Percentiles rank a stretch among this genome's conserved stretches.
phyloP scores from a whole-genome alignment of 2,797 vertebrate species.

The Gymnoscopelus microlampas region DNA sequence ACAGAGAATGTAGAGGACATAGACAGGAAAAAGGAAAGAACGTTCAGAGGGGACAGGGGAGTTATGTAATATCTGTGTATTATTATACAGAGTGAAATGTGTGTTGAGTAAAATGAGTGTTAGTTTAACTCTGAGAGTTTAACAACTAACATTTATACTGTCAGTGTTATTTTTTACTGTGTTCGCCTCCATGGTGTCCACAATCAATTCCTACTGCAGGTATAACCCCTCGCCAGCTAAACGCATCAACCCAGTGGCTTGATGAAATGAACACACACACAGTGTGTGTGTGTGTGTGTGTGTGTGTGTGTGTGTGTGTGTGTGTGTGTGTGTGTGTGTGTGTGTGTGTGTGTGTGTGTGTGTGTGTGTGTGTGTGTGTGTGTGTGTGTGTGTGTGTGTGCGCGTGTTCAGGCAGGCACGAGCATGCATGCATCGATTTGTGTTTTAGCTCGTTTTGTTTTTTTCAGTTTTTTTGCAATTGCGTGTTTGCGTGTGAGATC shows the following conservation, averaged over 20 bases:
- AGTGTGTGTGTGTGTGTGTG: no score
- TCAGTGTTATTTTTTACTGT: constrained; percentile 2
- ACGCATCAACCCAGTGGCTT: constrained; percentile 40
- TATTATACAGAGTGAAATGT: no score
- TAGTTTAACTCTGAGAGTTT: no score
- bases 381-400: background rate
- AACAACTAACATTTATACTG: no score
- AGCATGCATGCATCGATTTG: background rate
- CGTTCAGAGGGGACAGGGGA: no score
- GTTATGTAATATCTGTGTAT: no score
- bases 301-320: no score
- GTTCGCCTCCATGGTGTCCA: constrained; percentile 43
- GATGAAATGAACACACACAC: constrained; percentile 57
- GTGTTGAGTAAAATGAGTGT: no score
- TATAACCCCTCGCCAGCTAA: constrained; percentile 17
- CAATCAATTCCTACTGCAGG: constrained; percentile 8
- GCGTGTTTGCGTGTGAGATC: background rate
- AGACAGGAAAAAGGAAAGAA: constrained; percentile 10
- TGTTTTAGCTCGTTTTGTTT: background rate
- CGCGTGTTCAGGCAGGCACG: background rate
- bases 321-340: background rate
- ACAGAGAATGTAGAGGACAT: background rate
- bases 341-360: background rate
- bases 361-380: background rate
- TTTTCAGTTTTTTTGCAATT: background rate